Evolutionary conservation across 2,113 vertebrate genomes (phyloP).

Genomic region (Rhinichthys klamathensis): DNA sequence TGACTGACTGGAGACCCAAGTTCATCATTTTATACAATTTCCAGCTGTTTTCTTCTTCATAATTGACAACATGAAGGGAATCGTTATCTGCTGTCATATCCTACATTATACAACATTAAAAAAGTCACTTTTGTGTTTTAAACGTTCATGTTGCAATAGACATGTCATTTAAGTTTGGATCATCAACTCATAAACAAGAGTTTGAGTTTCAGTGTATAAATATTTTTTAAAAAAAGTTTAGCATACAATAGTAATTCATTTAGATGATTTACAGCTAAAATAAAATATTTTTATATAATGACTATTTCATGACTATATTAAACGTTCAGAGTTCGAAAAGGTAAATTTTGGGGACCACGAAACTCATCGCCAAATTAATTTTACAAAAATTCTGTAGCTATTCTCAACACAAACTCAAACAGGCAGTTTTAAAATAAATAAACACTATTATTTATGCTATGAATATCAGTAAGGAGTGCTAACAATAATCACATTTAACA

Average conservation of each 20-base stretch:
- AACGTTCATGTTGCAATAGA: not conserved
- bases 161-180: not conserved
- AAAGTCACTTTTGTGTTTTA: not conserved
- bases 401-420: not conserved
- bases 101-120: not conserved
- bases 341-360: accelerated
- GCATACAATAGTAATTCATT: no score
- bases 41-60: not conserved
- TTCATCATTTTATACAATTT: not conserved
- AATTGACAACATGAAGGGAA: not conserved
- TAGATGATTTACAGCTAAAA: no score
- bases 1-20: not conserved
- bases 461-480: no score
- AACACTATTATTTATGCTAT: not conserved
- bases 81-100: not conserved
- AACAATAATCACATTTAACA: not conserved
- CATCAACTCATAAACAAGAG: not conserved
- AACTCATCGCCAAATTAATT: not conserved
- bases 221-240: no score
- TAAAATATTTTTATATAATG: no score
- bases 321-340: no score
- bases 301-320: no score
- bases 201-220: not conserved
- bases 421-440: not conserved
- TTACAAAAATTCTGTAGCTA: not conserved